phyloP scores from a whole-genome alignment of 2,797 vertebrate species.

The Mareca penelope region DNA sequence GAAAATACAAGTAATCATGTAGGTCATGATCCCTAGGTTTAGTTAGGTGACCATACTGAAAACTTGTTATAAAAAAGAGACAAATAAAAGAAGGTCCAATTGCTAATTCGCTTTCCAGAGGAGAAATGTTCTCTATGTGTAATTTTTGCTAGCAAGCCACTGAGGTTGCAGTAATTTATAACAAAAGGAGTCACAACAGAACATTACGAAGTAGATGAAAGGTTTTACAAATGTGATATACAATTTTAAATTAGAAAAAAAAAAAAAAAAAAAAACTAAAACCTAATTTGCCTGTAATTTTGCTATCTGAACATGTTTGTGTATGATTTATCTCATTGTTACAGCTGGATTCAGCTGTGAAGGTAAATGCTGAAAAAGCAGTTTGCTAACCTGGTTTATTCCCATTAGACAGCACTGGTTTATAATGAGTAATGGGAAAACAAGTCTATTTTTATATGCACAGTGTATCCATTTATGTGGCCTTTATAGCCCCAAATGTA shows the following conservation, averaged over 20 bases:
- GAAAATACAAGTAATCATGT: constrained; percentile 5
- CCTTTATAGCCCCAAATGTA: not conserved
- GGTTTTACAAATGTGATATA: constrained; percentile 3
- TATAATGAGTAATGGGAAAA: constrained; percentile 64
- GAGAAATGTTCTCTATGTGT: not conserved
- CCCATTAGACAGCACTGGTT: constrained; percentile 34
- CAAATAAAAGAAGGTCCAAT: constrained; percentile 46
- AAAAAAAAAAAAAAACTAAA: not conserved
- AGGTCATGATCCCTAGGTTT: constrained; percentile 8
- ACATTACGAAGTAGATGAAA: not conserved
- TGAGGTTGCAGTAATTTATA: not conserved
- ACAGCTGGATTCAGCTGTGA: constrained; percentile 56
- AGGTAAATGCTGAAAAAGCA: constrained; percentile 71
- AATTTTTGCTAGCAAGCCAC: constrained; percentile 16
- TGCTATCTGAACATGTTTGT: constrained; percentile 46
- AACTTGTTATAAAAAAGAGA: not conserved
- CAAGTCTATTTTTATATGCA: constrained; percentile 45
- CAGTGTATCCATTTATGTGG: constrained; percentile 28
- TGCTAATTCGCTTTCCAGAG: not conserved
- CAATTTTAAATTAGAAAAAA: constrained; percentile 19
- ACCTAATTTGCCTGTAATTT: constrained; percentile 29
- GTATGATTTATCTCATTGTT: constrained; percentile 65
- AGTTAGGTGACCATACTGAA: constrained; percentile 36
- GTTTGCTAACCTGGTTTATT: constrained; percentile 67
- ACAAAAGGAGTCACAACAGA: not conserved